Percentiles rank a stretch among this genome's conserved stretches.
These are phyloP conservation scores for Ornithoptera alexandrae DNA, from an alignment of 2,888 invertebrate species.

Conservation along the genomic window DNA sequence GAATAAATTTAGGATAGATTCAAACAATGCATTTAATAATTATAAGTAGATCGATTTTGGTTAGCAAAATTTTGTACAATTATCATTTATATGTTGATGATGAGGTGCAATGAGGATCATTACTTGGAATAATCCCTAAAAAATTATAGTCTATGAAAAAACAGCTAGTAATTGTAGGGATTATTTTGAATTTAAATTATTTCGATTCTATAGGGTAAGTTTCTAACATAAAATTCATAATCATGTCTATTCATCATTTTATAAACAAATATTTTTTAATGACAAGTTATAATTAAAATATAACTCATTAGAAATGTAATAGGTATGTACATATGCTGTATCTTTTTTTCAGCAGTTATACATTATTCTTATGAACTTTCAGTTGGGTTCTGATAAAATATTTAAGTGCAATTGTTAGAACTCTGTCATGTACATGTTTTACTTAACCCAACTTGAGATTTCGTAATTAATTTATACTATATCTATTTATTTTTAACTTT, in stretches of 20 bases:
- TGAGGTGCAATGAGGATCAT: constrained; percentile 44
- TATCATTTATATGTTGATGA: constrained; percentile 47
- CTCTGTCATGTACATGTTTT: constrained; percentile 47
- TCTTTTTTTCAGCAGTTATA: constrained; percentile 47
- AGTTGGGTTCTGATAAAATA: constrained; percentile 77
- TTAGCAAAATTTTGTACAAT: constrained; percentile 61
- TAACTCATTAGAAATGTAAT: constrained; percentile 32
- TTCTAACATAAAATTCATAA: constrained; percentile 28
- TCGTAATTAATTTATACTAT: constrained; percentile 70
- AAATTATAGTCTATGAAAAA: constrained; percentile 38
- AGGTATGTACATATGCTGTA: constrained; percentile 65
- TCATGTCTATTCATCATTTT: constrained; percentile 35
- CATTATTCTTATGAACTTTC: constrained; percentile 70
- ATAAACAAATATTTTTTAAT: constrained; percentile 4
- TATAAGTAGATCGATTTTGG: constrained; percentile 38
- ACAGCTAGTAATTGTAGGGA: constrained; percentile 53
- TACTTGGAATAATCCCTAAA: constrained; percentile 73
- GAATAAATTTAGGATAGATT: constrained; percentile 21
- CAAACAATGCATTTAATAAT: constrained; percentile 54
- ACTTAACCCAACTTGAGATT: constrained; percentile 79
- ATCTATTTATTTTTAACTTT: constrained; percentile 71
- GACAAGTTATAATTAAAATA: constrained; percentile 10
- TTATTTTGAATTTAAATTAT: constrained; percentile 64
- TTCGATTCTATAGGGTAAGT: constrained; percentile 31
- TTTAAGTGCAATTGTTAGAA: constrained; percentile 7